These are phyloP conservation scores for Hipposideros larvatus DNA, from an alignment of 2,797 vertebrate genomes.

Conservation along the genomic window DNA sequence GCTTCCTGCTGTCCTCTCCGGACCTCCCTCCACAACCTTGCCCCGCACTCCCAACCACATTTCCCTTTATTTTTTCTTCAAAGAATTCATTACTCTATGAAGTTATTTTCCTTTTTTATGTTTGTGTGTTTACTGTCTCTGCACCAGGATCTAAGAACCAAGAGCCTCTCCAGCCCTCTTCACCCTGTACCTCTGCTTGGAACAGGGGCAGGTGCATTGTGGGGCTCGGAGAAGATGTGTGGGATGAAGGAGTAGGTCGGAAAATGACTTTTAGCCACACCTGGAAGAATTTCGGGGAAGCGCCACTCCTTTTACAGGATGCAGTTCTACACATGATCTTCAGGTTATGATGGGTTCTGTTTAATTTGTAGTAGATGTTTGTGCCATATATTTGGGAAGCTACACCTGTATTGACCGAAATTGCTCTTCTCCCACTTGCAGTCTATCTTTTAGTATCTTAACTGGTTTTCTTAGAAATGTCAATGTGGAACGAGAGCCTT, in stretches of 20 bases:
- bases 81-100: background rate
- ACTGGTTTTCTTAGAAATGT: background rate
- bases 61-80: background rate
- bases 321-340: background rate
- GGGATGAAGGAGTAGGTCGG: background rate
- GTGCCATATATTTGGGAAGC: background rate
- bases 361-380: background rate
- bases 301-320: background rate
- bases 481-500: background rate
- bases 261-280: background rate
- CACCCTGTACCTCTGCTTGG: background rate
- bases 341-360: background rate
- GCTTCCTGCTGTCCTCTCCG: background rate
- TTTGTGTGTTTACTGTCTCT: background rate
- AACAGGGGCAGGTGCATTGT: background rate
- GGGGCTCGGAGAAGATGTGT: background rate
- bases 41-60: background rate
- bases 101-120: background rate
- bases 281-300: background rate
- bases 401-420: background rate
- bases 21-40: fast-evolving
- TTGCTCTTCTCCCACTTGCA: background rate
- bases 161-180: background rate
- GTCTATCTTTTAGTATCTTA: background rate
- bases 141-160: background rate